Percentiles rank a stretch among this genome's conserved stretches.
Conservation (phyloP, 2,113 vertebrate genomes). For the Phycodurus eques region DNA sequence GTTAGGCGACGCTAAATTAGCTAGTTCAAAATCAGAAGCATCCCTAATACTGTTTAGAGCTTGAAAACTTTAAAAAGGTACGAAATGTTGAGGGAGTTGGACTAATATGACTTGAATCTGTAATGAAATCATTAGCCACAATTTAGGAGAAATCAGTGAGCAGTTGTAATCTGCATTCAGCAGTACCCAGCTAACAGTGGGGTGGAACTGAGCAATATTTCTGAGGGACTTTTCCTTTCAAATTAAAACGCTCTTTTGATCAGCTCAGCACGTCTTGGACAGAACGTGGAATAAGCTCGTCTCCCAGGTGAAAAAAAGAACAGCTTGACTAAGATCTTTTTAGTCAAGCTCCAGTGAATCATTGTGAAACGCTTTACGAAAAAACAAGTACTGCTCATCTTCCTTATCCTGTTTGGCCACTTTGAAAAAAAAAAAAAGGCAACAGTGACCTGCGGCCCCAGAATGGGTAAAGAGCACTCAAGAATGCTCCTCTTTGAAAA, state of each 20-base stretch:
- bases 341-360: slow-evolving; percentile 66
- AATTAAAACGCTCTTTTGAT: not conserved
- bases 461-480: slow-evolving; percentile 67
- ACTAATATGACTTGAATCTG: no score
- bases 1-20: not conserved
- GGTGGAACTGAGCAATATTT: not conserved
- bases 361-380: slow-evolving; percentile 60
- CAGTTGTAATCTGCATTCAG: not conserved
- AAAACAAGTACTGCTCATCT: slow-evolving; percentile 61
- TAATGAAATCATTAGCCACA: no score
- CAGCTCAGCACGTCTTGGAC: not conserved
- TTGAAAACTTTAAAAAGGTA: no score
- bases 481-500: slow-evolving; percentile 68
- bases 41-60: not conserved
- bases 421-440: slow-evolving; percentile 52
- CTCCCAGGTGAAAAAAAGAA: slow-evolving; percentile 61
- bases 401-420: slow-evolving; percentile 79
- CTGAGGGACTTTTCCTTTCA: not conserved
- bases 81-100: no score
- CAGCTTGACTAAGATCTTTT: slow-evolving; percentile 63
- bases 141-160: not conserved
- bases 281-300: slow-evolving; percentile 28
- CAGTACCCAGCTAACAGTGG: not conserved
- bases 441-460: slow-evolving; percentile 71
- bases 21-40: not conserved